Percentiles rank a stretch among this genome's conserved stretches.
Conservation (phyloP, 2,888 invertebrate species). For the Serrognathus titanus region DNA sequence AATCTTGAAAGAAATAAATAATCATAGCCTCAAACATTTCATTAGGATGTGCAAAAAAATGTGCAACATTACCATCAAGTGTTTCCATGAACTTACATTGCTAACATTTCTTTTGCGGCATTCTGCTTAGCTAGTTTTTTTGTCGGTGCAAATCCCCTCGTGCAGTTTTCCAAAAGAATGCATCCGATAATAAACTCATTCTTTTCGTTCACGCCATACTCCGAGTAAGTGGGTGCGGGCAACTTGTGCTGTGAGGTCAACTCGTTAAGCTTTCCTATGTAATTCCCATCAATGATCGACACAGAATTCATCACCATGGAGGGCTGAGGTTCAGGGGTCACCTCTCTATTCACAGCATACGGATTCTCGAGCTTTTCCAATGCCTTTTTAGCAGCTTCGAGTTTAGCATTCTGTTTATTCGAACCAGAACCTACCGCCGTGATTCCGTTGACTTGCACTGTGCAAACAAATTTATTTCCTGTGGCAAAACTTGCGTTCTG, state of each 20-base stretch:
- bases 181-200: not conserved
- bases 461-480: conserved; percentile 36
- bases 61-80: too few species aligned
- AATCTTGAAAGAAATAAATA: too few species aligned
- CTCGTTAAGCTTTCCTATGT: not conserved
- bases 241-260: not conserved
- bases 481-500: not conserved
- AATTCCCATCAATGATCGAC: not conserved
- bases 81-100: not conserved
- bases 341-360: not conserved
- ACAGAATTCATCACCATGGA: conserved; percentile 28
- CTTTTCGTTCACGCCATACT: not conserved
- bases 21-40: too few species aligned
- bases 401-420: conserved; percentile 49
- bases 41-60: too few species aligned
- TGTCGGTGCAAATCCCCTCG: not conserved
- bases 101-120: conserved; percentile 14
- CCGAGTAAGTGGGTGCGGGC: not conserved
- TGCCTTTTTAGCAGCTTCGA: conserved; percentile 45
- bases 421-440: conserved; percentile 41
- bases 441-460: conserved; percentile 39
- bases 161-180: not conserved
- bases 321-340: not conserved
- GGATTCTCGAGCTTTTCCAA: conserved; percentile 25
- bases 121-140: not conserved